Percentiles rank a stretch among this genome's conserved stretches.
Evolutionary conservation across 1,140 invertebrate genomes (phyloP).

Genomic region (Lerema accius): DNA sequence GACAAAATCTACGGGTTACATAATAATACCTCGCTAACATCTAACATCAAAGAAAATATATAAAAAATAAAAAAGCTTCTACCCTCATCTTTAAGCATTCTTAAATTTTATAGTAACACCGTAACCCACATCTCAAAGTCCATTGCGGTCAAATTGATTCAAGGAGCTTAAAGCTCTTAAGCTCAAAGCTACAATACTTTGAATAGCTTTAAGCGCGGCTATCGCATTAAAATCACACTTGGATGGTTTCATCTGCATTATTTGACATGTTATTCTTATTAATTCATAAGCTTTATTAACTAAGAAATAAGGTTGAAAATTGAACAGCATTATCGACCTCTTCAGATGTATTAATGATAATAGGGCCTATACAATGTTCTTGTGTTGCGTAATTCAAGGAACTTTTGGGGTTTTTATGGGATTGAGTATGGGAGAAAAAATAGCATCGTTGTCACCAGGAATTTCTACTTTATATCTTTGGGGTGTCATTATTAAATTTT

Average conservation of each 20-base stretch:
- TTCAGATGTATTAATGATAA: conserved; percentile 4
- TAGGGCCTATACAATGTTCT: conserved; percentile 12
- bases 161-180: conserved; percentile 26
- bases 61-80: too few species aligned
- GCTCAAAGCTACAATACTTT: conserved; percentile 19
- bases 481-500: too few species aligned
- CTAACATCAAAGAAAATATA: too few species aligned
- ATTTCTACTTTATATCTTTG: too few species aligned
- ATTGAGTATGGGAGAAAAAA: not conserved
- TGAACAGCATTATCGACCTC: not conserved
- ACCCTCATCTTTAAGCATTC: not conserved
- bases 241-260: conserved; percentile 30
- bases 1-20: too few species aligned
- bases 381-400: conserved; percentile 26
- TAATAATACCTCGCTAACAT: too few species aligned
- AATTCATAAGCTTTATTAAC: not conserved
- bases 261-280: conserved; percentile 2
- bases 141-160: conserved; percentile 27
- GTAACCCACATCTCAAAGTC: conserved; percentile 27
- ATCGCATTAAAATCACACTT: conserved; percentile 44
- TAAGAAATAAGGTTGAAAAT: not conserved
- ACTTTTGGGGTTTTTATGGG: conserved; percentile 22
- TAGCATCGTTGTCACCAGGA: not conserved
- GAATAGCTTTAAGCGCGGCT: conserved; percentile 40
- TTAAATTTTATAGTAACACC: not conserved